Conservation (phyloP, 2,113 vertebrate genomes). For the Dromaius novaehollandiae region DNA sequence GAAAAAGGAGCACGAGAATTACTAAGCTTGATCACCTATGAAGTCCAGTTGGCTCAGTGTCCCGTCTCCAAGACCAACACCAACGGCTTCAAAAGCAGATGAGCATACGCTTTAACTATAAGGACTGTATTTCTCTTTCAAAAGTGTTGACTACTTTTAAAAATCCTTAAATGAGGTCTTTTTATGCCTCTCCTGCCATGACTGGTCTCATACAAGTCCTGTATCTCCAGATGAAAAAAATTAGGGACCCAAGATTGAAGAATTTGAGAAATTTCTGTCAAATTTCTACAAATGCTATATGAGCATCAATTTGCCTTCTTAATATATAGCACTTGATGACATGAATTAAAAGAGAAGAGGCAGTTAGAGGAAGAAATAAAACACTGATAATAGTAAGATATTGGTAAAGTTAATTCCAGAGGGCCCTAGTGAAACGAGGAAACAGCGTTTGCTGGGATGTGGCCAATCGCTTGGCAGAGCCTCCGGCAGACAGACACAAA, state of each 20-base stretch:
- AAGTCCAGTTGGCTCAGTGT: background rate
- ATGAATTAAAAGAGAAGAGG: background rate
- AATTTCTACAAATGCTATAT: background rate
- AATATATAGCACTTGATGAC: background rate
- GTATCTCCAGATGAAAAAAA: background rate
- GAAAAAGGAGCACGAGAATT: background rate
- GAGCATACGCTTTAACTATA: background rate
- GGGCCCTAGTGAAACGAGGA: background rate
- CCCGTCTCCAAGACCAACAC: background rate
- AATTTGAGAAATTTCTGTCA: background rate
- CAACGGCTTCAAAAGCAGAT: background rate
- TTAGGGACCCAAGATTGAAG: background rate
- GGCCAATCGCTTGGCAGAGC: background rate
- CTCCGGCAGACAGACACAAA: background rate
- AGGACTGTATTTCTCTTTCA: background rate
- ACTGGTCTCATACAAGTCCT: background rate
- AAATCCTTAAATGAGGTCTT: background rate
- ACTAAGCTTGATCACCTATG: background rate
- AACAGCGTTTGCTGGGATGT: background rate
- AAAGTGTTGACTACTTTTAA: background rate
- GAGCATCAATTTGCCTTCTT: background rate
- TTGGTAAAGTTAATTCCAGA: background rate
- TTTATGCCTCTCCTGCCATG: background rate
- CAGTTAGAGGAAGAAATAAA: background rate
- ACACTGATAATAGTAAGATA: background rate